Evolutionary conservation across 2,888 invertebrate species (phyloP), one percentile per base, ranked within the genome.

Genomic region (Encarsia formosa): DNA sequence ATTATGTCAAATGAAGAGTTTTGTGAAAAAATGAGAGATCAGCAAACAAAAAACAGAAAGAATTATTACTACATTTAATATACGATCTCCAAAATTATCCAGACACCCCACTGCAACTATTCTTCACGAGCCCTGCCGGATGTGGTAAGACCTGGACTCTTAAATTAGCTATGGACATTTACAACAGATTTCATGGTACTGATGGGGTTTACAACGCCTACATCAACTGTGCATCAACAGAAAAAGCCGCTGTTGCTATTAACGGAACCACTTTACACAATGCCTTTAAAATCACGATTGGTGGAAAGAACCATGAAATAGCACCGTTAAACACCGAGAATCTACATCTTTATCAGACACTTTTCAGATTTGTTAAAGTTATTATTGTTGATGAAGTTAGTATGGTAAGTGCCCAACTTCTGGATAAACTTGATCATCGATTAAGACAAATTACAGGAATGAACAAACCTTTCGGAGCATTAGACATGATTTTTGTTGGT

Each of bases 131-230:
- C 4, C 63, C 65, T 24, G 65, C 66, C 42, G 66, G 65, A 11
- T 57, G 60, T 51, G 67, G 65, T 4, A 67, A 70, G 64, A 59
- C 56, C n/a, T 73, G 69, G 42, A 59, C 67, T 11, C 70, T 74
- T 5, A 69, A 68, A 63, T 56, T 68, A 0, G 24, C 75, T 0
- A 71, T 72, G 71, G 73, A 73, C 62, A 74, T 70, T 50, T 72
- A 72, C 48, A 75, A 75, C 52, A 46, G 74, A 26, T 75, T 58
- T 67, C 35, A 61, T 64, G 34, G 61, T 39, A 37, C 19, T 19
- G 22, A 40, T 31, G 37, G 44, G 64, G 72, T 64, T 66, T 63
- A 16, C 59, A 73, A 74, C 62, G 63, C 71, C 4, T 74, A 70
- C 50, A 63, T 75, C 20, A 54, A 67, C 11, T 62, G 61, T 54